These are phyloP conservation scores for Magallana ariakensis DNA, from an alignment of 1,140 invertebrate species.

Conservation along the genomic window DNA sequence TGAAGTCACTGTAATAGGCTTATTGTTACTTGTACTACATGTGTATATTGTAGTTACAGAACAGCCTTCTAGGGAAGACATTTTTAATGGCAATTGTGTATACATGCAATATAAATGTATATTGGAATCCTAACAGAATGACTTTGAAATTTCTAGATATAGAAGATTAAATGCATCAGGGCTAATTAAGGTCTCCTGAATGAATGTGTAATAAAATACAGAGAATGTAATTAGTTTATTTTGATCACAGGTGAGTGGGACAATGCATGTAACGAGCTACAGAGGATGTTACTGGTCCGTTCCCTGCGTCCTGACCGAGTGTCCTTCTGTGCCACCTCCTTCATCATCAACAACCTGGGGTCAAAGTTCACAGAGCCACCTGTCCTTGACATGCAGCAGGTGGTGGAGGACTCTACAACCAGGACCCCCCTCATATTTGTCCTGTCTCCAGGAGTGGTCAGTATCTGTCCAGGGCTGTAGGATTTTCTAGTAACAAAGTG, in stretches of 20 bases:
- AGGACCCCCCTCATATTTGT: slow-evolving; percentile 81
- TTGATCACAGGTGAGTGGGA: slow-evolving; percentile 87
- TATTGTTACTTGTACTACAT: background rate
- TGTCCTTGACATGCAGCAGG: slow-evolving; percentile 79
- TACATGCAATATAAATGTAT: no score
- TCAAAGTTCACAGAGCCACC: slow-evolving; percentile 80
- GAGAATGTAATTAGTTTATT: background rate
- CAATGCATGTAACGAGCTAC: slow-evolving; percentile 85
- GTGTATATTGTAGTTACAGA: no score
- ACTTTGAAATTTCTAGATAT: no score
- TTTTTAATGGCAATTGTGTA: no score
- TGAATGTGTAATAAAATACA: no score
- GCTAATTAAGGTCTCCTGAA: no score
- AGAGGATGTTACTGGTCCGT: slow-evolving; percentile 79
- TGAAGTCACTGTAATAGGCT: background rate
- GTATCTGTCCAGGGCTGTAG: slow-evolving; percentile 33
- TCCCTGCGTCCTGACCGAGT: slow-evolving; percentile 79
- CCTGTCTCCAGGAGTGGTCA: slow-evolving; percentile 80
- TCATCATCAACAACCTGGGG: slow-evolving; percentile 80
- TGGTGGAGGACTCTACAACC: slow-evolving; percentile 79
- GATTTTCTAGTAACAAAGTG: no score
- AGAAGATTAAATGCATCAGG: no score
- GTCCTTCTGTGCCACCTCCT: slow-evolving; percentile 79
- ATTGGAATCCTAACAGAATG: no score
- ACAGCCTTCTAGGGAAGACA: no score